Conservation (phyloP, 1,140 invertebrate species). For the Drosophila erecta region DNA sequence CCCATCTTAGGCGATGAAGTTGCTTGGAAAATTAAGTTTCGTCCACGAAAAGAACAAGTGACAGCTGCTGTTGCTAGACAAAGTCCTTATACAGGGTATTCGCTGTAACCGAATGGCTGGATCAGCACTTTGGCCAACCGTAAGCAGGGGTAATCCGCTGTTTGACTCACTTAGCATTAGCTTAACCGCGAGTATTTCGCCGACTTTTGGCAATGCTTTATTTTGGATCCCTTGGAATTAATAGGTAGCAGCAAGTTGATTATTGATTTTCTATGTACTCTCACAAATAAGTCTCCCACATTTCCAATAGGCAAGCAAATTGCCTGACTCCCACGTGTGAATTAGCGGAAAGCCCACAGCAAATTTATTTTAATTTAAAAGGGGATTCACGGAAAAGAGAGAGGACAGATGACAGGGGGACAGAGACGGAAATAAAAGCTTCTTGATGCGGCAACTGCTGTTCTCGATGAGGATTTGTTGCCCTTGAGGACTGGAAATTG, state of each 20-base stretch:
- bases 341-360: constrained; percentile 36
- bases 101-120: neutral
- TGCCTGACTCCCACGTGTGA: constrained; percentile 36
- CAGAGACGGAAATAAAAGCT: constrained; percentile 3
- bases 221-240: neutral
- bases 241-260: neutral
- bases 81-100: constrained; percentile 31
- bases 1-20: constrained; percentile 70
- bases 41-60: constrained; percentile 40
- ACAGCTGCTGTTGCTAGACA: constrained; percentile 55
- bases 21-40: constrained; percentile 73
- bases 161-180: neutral
- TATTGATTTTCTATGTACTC: no score
- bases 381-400: neutral
- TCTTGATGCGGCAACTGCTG: constrained; percentile 8
- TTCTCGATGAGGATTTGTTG: constrained; percentile 17
- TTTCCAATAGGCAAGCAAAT: constrained; percentile 33
- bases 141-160: neutral
- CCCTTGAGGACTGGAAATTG: neutral
- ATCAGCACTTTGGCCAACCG: neutral
- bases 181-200: neutral
- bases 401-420: neutral
- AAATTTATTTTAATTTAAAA: constrained; percentile 45
- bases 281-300: constrained; percentile 5
- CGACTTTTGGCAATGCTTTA: no score